These are phyloP conservation scores for Diprion similis DNA, from an alignment of 1,140 invertebrate genomes.

Conservation along the genomic window DNA sequence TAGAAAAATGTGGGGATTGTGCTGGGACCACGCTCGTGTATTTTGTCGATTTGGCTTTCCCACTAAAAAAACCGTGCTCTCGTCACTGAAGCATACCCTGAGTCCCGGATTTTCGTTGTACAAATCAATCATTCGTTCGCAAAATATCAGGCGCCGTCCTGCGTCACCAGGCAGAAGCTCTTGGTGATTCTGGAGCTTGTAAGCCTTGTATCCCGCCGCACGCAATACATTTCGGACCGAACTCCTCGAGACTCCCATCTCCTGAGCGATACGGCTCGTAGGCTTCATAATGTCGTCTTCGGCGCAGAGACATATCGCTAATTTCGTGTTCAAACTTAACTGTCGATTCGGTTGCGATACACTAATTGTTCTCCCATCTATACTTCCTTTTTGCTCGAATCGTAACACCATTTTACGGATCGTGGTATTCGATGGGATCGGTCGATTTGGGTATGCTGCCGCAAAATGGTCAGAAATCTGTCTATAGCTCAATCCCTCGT, in stretches of 20 bases:
- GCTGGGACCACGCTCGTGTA: slow-evolving; percentile 38
- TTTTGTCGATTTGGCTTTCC: slow-evolving; percentile 33
- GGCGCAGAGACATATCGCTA: too few species aligned
- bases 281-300: too few species aligned
- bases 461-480: too few species aligned
- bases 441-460: too few species aligned
- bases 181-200: slow-evolving; percentile 30
- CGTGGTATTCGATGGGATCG: too few species aligned
- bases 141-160: slow-evolving; percentile 32
- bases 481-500: too few species aligned
- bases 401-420: too few species aligned
- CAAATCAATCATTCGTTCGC: slow-evolving; percentile 31
- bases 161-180: slow-evolving; percentile 31
- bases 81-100: slow-evolving; percentile 36
- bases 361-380: too few species aligned
- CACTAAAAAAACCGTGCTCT: slow-evolving; percentile 40
- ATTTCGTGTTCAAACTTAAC: too few species aligned
- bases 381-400: too few species aligned
- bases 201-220: background rate
- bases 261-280: background rate
- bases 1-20: slow-evolving; percentile 36
- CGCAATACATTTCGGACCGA: background rate
- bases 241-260: background rate
- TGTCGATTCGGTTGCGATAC: too few species aligned
- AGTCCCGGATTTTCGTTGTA: slow-evolving; percentile 32